Percentiles rank a stretch among this genome's conserved stretches.
Evolutionary conservation across 2,113 vertebrate genomes (phyloP).

Genomic region (Dermatemys mawii): DNA sequence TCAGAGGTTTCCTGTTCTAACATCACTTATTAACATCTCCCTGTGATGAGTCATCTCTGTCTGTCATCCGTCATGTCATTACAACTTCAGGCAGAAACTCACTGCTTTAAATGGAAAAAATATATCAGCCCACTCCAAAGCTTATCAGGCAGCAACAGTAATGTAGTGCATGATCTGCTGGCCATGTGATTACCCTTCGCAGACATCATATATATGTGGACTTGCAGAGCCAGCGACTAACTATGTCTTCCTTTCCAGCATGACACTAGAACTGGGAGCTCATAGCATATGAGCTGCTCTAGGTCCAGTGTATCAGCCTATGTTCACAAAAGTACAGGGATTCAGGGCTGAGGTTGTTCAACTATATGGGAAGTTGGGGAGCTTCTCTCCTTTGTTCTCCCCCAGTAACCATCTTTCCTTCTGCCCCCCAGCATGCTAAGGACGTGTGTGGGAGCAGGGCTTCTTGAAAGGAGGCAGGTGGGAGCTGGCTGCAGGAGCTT

Average conservation of each 20-base stretch:
- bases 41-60: conserved; percentile 1
- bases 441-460: neutral
- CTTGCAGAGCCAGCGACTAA: neutral
- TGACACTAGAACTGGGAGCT: neutral
- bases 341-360: neutral
- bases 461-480: neutral
- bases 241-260: neutral
- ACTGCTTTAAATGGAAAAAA: neutral
- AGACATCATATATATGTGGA: neutral
- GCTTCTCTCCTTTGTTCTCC: neutral
- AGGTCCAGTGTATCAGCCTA: neutral
- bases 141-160: neutral
- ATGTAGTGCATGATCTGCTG: neutral
- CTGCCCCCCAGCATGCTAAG: accelerated
- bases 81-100: neutral
- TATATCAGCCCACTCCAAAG: neutral
- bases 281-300: neutral
- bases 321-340: neutral
- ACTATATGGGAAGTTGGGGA: neutral
- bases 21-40: neutral
- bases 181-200: neutral
- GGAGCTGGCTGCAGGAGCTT: neutral
- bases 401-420: neutral
- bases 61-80: neutral
- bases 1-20: conserved; percentile 14